phyloP scores from a whole-genome alignment of 2,888 invertebrate species.

The Phorcus lineatus region DNA sequence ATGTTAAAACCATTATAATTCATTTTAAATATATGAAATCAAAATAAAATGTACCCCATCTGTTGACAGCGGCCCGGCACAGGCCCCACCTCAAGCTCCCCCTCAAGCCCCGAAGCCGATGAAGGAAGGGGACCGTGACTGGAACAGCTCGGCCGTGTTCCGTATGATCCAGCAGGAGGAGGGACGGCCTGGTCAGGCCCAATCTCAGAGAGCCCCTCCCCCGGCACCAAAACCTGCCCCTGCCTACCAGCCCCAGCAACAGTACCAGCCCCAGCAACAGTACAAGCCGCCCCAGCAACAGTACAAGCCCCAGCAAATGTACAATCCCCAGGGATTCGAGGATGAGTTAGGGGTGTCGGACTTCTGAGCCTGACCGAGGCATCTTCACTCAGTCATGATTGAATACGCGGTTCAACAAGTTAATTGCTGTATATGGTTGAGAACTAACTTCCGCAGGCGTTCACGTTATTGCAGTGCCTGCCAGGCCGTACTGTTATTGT shows the following conservation, averaged over 20 bases:
- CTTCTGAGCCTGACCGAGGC: constrained; percentile 34
- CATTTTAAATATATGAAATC: no score
- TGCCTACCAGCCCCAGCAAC: constrained; percentile 26
- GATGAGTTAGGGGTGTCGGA: constrained; percentile 54
- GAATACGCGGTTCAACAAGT: no score
- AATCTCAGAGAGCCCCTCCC: constrained; percentile 19
- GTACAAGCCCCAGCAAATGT: constrained; percentile 28
- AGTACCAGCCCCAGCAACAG: constrained; percentile 20
- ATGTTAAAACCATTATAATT: no score
- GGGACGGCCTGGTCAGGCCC: constrained; percentile 22
- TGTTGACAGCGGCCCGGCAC: background rate
- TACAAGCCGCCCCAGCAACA: constrained; percentile 18
- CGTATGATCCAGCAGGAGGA: constrained; percentile 58
- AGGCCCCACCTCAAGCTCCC: constrained; percentile 8
- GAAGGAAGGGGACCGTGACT: constrained; percentile 52
- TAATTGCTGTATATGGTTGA: no score
- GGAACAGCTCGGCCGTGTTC: constrained; percentile 57
- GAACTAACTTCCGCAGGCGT: background rate
- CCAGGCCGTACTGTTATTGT: background rate
- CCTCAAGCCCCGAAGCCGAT: constrained; percentile 25
- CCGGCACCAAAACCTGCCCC: constrained; percentile 33
- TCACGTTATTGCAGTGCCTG: background rate
- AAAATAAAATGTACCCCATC: no score
- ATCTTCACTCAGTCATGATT: no score
- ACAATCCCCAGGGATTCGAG: constrained; percentile 30